Evolutionary conservation across 2,113 vertebrate species (phyloP).

Genomic region (Paracanthobrama guichenoti): DNA sequence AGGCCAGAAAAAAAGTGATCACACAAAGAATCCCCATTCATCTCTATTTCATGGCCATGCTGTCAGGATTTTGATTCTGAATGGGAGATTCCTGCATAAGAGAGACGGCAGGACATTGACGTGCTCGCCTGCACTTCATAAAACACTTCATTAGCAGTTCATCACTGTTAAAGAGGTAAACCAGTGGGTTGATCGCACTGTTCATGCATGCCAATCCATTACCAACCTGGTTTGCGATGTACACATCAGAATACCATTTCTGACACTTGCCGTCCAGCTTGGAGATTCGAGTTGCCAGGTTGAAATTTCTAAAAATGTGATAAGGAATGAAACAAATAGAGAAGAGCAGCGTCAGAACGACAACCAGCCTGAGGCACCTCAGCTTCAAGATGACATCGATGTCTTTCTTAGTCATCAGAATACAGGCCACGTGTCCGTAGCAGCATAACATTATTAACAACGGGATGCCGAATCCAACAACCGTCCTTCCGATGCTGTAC

Average conservation of each 20-base stretch:
- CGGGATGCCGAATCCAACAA: conserved; percentile 75
- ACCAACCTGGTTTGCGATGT: conserved; percentile 75
- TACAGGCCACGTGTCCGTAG: conserved; percentile 74
- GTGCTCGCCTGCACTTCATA: background rate
- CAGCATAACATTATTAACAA: conserved; percentile 76
- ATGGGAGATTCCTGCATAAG: no score
- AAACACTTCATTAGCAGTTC: conserved; percentile 35
- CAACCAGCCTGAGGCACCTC: conserved; percentile 72
- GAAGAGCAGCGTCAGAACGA: conserved; percentile 78
- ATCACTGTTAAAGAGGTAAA: conserved; percentile 71
- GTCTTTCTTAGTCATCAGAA: conserved; percentile 64
- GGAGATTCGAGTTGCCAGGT: conserved; percentile 71
- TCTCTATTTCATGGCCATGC: background rate
- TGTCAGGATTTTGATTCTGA: background rate
- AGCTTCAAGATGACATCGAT: conserved; percentile 65
- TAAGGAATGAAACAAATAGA: conserved; percentile 80
- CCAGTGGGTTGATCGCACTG: conserved; percentile 79
- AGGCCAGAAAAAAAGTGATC: background rate
- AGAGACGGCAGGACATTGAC: background rate
- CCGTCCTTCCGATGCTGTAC: conserved; percentile 69
- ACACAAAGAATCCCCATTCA: background rate
- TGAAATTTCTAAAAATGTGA: conserved; percentile 79
- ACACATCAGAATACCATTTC: conserved; percentile 62
- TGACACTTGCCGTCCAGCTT: conserved; percentile 52
- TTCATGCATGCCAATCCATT: conserved; percentile 80